Evolutionary conservation across 2,888 invertebrate species (phyloP), one percentile per base, ranked within the genome.

Genomic region (Apotomis betuletana): DNA sequence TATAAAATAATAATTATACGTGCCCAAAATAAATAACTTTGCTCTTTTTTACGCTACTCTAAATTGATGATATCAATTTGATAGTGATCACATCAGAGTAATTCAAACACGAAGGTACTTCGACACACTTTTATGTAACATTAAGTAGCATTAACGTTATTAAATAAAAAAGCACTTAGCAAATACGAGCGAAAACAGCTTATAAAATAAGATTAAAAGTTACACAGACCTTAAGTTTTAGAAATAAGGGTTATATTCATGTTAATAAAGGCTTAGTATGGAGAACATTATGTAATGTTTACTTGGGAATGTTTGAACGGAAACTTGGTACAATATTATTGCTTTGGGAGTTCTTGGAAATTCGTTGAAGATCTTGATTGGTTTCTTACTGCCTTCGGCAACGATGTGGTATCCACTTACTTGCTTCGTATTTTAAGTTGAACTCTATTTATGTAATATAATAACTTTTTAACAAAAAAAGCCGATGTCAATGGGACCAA

Each of bases 131-230:
- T 55, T 36, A 68, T 54, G 61, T 62, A 55, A 57, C 55, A 69
- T 63, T 27, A 52, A 52, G 51, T 36, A 70, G 52, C 64, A 63
- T 58, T 64, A 70, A 64, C 44, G 52, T 63, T 63, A 64, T 70
- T 70, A 64, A 70, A 70, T 70, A 59, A 44, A 52, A 70, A 52
- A n/a, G 13, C 59, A 51, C 69, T 69, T 58, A 5, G 58, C 63
- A 63, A 69, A 69, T 70, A 36, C 44, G n/a, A 55, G 44, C 44
- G 4, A 44, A 27, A 55, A 64, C 64, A 44, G 55, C 3, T 44
- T 64, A 64, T 64, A 64, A 5, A 13, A 10, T 44, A 8, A 55
- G 12, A 15, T 41, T 54, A 41, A 44, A 52, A 13, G 5, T 5
- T 54, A 44, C 55, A 27, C 15, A 10, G 27, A 12, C 44, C 55